Percentiles rank a stretch among this genome's conserved stretches.
phyloP scores from a whole-genome alignment of 2,113 vertebrate species.

The Psilopsiagon aurifrons region DNA sequence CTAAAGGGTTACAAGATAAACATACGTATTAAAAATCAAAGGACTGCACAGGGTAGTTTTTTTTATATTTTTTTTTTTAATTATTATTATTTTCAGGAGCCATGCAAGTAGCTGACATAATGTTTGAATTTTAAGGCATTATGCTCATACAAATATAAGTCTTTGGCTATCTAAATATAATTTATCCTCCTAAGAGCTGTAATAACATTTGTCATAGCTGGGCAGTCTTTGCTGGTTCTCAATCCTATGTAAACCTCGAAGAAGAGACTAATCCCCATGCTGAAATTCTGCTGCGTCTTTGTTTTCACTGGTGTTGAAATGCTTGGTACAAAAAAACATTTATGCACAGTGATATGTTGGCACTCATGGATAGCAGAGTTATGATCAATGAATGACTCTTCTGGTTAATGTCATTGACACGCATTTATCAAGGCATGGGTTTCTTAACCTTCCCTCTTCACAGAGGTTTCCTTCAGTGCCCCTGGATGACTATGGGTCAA shows the following conservation, averaged over 20 bases:
- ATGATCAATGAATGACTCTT: not conserved
- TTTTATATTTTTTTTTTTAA: rapidly evolving
- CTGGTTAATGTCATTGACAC: not conserved
- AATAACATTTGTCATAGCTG: not conserved
- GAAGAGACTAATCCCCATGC: not conserved
- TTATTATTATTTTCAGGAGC: not conserved
- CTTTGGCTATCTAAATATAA: not conserved
- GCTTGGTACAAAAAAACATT: not conserved
- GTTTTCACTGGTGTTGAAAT: not conserved
- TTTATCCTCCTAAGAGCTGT: not conserved
- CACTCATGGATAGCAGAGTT: not conserved
- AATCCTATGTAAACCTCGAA: not conserved
- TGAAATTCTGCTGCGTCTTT: not conserved
- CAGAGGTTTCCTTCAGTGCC: not conserved
- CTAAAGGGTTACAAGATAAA: not conserved
- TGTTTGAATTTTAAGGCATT: not conserved
- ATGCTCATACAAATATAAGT: not conserved
- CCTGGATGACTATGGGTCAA: not conserved
- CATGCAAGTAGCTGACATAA: not conserved
- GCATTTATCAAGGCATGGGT: not conserved
- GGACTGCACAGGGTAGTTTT: not conserved
- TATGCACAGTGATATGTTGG: not conserved
- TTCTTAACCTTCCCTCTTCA: not conserved
- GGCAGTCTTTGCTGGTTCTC: not conserved
- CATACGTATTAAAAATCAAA: not conserved